A percentile compares a stretch with the other conserved stretches of the same genome.
These are phyloP conservation scores for Enteromius radiatus DNA, from an alignment of 2,797 vertebrate genomes.

Conservation along the genomic window DNA sequence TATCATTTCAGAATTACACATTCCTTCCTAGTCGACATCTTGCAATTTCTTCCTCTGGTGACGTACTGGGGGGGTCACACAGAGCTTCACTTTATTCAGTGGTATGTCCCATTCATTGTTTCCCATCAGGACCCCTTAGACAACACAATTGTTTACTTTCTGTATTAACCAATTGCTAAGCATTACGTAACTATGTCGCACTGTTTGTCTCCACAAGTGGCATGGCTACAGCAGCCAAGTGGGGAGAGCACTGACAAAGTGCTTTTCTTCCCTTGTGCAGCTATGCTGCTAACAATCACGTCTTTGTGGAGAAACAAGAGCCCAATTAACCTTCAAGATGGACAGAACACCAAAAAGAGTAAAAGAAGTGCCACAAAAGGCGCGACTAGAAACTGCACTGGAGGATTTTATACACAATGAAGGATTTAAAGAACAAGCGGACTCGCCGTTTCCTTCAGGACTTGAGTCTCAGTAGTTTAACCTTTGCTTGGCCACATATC, in stretches of 20 bases:
- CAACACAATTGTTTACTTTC: slow-evolving; percentile 40
- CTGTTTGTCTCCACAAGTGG: slow-evolving; percentile 19
- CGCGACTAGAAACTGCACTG: not conserved
- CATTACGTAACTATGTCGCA: slow-evolving; percentile 50
- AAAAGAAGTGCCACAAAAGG: not conserved
- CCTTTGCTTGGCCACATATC: not conserved
- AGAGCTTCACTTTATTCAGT: slow-evolving; percentile 10
- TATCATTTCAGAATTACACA: not conserved
- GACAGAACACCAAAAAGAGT: slow-evolving; percentile 13
- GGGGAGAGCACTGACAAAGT: slow-evolving; percentile 47
- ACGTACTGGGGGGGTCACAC: not conserved
- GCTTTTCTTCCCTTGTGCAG: slow-evolving; percentile 38
- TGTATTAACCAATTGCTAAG: slow-evolving; percentile 34
- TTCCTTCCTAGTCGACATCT: not conserved
- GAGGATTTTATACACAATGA: not conserved
- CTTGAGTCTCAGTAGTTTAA: not conserved
- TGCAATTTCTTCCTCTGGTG: not conserved
- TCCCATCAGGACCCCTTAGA: not conserved
- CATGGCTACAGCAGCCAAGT: slow-evolving; percentile 26
- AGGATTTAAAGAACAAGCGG: not conserved
- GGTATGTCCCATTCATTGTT: not conserved
- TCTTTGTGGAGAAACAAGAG: slow-evolving; percentile 57
- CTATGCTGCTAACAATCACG: slow-evolving; percentile 46
- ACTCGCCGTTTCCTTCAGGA: not conserved
- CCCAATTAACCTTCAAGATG: slow-evolving; percentile 46